Evolutionary conservation across 2,888 invertebrate species (phyloP).

Genomic region (Embidobia sp.): DNA sequence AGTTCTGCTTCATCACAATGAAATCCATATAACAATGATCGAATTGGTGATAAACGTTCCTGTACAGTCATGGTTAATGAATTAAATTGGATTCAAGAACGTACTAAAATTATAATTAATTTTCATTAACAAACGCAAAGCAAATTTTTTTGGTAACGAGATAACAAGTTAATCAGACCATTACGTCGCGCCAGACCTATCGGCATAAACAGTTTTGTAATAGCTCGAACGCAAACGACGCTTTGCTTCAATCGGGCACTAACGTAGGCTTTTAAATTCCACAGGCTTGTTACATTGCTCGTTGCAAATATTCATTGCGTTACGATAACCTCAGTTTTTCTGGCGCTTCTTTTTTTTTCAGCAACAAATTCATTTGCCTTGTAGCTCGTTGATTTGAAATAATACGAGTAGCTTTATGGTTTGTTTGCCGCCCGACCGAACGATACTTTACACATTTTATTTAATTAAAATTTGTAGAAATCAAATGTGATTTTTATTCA

Average conservation of each 20-base stretch:
- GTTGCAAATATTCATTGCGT: slow-evolving; percentile 32
- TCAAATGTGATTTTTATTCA: too few relatives aligned
- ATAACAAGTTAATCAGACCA: slow-evolving; percentile 18
- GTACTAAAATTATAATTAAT: not conserved
- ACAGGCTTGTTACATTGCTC: slow-evolving; percentile 38
- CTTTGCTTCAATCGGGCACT: slow-evolving; percentile 34
- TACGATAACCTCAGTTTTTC: slow-evolving; percentile 26
- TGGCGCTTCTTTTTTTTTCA: slow-evolving; percentile 11
- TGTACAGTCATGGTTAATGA: too few relatives aligned
- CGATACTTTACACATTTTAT: too few relatives aligned
- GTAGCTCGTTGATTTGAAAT: slow-evolving; percentile 12
- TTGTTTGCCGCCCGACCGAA: too few relatives aligned
- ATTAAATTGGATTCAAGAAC: too few relatives aligned
- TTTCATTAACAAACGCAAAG: slow-evolving; percentile 8
- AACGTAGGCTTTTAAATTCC: slow-evolving; percentile 39
- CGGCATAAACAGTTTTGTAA: slow-evolving; percentile 28
- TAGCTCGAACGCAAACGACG: slow-evolving; percentile 4
- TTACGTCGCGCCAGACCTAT: slow-evolving; percentile 5
- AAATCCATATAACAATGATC: too few relatives aligned
- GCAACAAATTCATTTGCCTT: slow-evolving; percentile 32
- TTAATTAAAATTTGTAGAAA: too few relatives aligned
- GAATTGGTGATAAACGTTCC: too few relatives aligned
- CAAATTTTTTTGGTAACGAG: not conserved
- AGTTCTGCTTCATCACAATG: too few relatives aligned
- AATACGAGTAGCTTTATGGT: slow-evolving; percentile 29